Conservation (phyloP, 2,113 vertebrate species). For the Leucoraja erinaceus region DNA sequence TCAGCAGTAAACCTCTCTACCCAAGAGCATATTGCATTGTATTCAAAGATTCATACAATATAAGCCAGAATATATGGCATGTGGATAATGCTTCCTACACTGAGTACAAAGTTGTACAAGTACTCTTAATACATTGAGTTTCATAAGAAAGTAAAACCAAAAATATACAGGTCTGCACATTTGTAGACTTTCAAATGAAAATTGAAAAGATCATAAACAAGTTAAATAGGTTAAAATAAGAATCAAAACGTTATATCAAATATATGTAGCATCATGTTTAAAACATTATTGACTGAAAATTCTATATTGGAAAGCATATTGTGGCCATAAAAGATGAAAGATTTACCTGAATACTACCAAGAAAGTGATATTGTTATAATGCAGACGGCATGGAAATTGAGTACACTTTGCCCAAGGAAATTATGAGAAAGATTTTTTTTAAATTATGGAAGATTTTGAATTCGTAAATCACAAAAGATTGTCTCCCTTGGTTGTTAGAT, state of each 20-base stretch:
- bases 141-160: neutral
- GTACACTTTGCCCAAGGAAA: neutral
- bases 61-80: neutral
- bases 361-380: neutral
- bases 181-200: neutral
- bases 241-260: neutral
- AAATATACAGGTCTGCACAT: neutral
- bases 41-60: neutral
- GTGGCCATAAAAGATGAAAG: neutral
- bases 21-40: neutral
- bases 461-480: neutral
- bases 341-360: neutral
- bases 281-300: neutral
- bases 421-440: neutral
- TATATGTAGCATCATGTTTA: neutral
- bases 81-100: neutral
- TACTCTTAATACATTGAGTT: neutral
- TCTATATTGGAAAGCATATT: neutral
- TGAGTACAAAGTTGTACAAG: neutral
- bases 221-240: neutral
- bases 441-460: neutral
- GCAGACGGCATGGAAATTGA: neutral
- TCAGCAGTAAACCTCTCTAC: neutral
- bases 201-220: neutral
- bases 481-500: neutral